phyloP scores from a whole-genome alignment of 2,797 vertebrate genomes.

The Anniella stebbinsi region DNA sequence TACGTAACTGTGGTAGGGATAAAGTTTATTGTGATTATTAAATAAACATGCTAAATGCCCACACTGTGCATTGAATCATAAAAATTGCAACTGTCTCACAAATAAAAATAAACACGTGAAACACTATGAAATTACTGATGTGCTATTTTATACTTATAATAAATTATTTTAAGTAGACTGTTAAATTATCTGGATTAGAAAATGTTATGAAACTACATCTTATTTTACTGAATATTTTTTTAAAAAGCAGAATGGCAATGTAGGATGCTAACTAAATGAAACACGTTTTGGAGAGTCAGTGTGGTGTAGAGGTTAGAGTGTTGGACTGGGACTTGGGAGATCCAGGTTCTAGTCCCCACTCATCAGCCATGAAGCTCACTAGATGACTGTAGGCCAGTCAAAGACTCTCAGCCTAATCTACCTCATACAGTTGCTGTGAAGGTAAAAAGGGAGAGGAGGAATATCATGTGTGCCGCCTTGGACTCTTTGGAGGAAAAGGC shows the following conservation, averaged over 20 bases:
- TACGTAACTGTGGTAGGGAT: not conserved
- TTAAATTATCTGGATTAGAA: not conserved
- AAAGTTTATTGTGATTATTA: conserved; percentile 24
- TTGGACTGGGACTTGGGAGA: too few relatives aligned
- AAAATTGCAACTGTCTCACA: not conserved
- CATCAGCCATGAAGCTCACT: too few relatives aligned
- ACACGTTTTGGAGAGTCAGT: too few relatives aligned
- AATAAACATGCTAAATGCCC: conserved; percentile 34
- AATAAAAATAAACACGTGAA: conserved; percentile 21
- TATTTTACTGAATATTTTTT: conserved; percentile 5
- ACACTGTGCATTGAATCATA: conserved; percentile 22
- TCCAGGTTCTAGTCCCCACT: too few relatives aligned
- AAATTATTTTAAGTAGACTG: not conserved
- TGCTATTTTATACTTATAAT: not conserved
- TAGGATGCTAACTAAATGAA: not conserved
- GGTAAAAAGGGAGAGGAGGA: too few relatives aligned
- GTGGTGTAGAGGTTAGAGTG: too few relatives aligned
- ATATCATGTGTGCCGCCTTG: too few relatives aligned
- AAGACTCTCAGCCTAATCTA: too few relatives aligned
- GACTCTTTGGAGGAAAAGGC: too few relatives aligned
- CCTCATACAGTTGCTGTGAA: too few relatives aligned
- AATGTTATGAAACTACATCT: not conserved
- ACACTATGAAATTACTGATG: not conserved
- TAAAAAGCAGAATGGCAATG: not conserved
- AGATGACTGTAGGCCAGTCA: too few relatives aligned